These are phyloP conservation scores for Dasyurus viverrinus DNA, from an alignment of 2,113 vertebrate genomes.

Conservation along the genomic window DNA sequence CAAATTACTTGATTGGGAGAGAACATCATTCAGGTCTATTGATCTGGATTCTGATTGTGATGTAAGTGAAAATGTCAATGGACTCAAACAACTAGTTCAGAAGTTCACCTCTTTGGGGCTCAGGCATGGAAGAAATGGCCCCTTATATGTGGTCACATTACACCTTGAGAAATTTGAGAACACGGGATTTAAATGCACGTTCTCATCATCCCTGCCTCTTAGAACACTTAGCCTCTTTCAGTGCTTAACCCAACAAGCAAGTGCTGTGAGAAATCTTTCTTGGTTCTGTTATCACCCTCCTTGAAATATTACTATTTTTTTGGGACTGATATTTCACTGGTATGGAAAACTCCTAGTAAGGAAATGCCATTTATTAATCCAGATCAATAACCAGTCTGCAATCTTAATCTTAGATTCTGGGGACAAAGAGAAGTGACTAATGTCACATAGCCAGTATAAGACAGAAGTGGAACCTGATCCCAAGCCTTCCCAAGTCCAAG, in stretches of 20 bases:
- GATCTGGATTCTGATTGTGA: conserved; percentile 41
- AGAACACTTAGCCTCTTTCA: background rate
- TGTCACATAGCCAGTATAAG: background rate
- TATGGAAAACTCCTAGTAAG: background rate
- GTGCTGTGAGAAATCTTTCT: background rate
- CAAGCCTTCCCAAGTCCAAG: background rate
- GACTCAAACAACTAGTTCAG: background rate
- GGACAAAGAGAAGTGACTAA: background rate
- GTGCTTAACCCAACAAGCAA: background rate
- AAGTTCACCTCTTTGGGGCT: background rate
- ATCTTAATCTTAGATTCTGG: background rate
- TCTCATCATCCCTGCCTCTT: background rate
- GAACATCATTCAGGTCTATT: background rate
- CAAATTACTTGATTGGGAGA: conserved; percentile 63
- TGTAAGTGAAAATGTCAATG: conserved; percentile 11
- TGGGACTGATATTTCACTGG: background rate
- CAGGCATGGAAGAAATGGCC: background rate
- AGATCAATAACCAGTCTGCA: background rate
- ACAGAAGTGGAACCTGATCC: background rate
- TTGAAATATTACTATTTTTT: background rate
- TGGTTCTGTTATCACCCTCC: background rate
- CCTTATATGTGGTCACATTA: background rate
- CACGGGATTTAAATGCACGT: background rate
- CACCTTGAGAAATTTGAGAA: background rate
- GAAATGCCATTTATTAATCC: background rate